A percentile compares a stretch with the other conserved stretches of the same genome.
These are phyloP conservation scores for Argya squamiceps DNA, from an alignment of 2,797 vertebrate species.

Conservation along the genomic window DNA sequence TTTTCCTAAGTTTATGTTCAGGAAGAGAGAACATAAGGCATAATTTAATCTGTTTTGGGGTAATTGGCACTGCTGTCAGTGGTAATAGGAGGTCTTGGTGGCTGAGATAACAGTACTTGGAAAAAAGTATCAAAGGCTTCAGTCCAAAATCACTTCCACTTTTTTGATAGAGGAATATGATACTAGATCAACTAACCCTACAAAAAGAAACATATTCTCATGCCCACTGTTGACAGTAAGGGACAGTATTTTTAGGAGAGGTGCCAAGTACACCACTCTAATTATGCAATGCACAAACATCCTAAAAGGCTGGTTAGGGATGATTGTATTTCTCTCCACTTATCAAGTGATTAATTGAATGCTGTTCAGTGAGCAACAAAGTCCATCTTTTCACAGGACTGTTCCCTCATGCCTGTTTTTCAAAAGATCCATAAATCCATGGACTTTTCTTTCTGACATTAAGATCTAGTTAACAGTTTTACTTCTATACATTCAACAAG, in stretches of 20 bases:
- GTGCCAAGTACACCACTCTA: neutral
- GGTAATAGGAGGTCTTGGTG: neutral
- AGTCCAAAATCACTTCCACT: accelerated
- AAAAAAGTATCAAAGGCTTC: neutral
- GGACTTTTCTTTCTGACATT: neutral
- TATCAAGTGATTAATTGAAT: neutral
- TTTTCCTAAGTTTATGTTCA: neutral
- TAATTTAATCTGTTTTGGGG: neutral
- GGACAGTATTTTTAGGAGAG: neutral
- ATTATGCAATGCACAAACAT: neutral
- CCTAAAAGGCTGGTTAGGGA: neutral
- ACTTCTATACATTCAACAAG: neutral
- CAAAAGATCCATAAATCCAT: neutral
- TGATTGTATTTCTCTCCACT: neutral
- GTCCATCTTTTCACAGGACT: neutral
- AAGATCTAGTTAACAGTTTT: neutral
- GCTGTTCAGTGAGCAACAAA: neutral
- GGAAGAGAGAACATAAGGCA: neutral
- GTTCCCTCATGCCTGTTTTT: neutral
- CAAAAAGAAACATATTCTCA: neutral
- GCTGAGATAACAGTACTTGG: neutral
- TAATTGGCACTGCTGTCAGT: neutral
- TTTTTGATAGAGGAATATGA: neutral
- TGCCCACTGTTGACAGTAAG: neutral
- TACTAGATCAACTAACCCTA: neutral